Percentiles rank a stretch among this genome's conserved stretches.
These are phyloP conservation scores for Euphydryas editha DNA, from an alignment of 2,888 invertebrate species.

Conservation along the genomic window DNA sequence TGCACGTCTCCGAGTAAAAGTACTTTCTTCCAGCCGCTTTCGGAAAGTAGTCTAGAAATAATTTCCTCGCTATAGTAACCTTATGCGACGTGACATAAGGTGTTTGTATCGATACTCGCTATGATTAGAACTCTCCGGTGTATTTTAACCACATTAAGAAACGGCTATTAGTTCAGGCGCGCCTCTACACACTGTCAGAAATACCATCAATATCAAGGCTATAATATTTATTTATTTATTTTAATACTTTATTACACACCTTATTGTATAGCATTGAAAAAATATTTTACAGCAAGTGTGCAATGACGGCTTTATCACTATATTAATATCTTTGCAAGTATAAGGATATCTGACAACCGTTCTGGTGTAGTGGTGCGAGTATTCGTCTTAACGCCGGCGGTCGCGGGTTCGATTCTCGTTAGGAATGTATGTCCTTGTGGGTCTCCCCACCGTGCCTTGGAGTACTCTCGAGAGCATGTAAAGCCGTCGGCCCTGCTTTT, in stretches of 20 bases:
- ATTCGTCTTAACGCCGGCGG: too few species aligned
- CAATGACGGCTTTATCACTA: too few species aligned
- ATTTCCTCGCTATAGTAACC: constrained; percentile 75
- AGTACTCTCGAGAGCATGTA: too few species aligned
- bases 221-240: constrained; percentile 24
- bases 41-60: constrained; percentile 76
- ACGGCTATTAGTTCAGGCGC: constrained; percentile 59
- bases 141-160: constrained; percentile 63
- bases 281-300: too few species aligned
- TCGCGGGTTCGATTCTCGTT: too few species aligned
- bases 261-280: too few species aligned
- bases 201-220: constrained; percentile 26
- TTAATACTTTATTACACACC: constrained; percentile 23
- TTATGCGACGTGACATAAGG: constrained; percentile 78
- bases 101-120: constrained; percentile 59
- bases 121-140: constrained; percentile 67
- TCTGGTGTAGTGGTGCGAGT: too few species aligned
- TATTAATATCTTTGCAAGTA: too few species aligned
- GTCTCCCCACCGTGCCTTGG: too few species aligned
- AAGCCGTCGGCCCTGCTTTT: too few species aligned
- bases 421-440: too few species aligned
- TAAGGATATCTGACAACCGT: too few species aligned
- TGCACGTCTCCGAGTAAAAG: constrained; percentile 79
- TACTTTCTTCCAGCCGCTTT: constrained; percentile 82
- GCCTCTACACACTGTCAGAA: constrained; percentile 49